A percentile compares a stretch with the other conserved stretches of the same genome.
Evolutionary conservation across 1,140 invertebrate species (phyloP).

Genomic region (Pachypeltis micranthus): DNA sequence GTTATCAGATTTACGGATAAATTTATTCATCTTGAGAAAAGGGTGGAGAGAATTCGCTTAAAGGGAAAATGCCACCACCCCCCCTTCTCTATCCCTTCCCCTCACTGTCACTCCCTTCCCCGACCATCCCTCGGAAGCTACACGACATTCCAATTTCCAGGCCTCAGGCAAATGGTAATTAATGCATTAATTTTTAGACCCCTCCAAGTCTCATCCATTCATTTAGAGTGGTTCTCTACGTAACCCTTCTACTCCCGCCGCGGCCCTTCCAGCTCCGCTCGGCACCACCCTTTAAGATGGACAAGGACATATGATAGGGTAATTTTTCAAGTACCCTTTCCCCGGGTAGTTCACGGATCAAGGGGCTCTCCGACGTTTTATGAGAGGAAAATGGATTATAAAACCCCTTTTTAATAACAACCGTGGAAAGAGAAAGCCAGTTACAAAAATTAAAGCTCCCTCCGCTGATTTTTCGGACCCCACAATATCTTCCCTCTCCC

Average conservation of each 20-base stretch:
- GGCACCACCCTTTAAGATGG: conserved; percentile 8
- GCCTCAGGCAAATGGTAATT: conserved; percentile 24
- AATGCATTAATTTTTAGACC: conserved; percentile 27
- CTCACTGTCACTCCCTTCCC: too few species aligned
- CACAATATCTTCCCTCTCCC: too few species aligned
- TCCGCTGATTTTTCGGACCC: background rate
- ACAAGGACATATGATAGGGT: conserved; percentile 14
- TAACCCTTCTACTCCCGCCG: background rate
- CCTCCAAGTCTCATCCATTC: conserved; percentile 16
- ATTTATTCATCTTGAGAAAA: conserved; percentile 14
- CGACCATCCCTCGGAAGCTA: background rate
- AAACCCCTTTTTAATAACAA: background rate
- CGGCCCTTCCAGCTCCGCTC: background rate
- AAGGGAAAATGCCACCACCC: too few species aligned
- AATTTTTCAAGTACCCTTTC: conserved; percentile 11
- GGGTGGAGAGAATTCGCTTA: background rate
- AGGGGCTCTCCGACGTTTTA: conserved; percentile 10
- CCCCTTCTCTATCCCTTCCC: too few species aligned
- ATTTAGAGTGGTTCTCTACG: conserved; percentile 2
- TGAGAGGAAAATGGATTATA: conserved; percentile 15
- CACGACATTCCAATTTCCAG: conserved; percentile 27
- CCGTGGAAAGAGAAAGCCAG: background rate
- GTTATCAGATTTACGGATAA: conserved; percentile 14
- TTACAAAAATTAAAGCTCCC: conserved; percentile 7
- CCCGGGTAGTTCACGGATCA: background rate